Evolutionary conservation across 2,888 invertebrate genomes (phyloP), one percentile per base, ranked within the genome.

Genomic region (Agrochola circellaris): DNA sequence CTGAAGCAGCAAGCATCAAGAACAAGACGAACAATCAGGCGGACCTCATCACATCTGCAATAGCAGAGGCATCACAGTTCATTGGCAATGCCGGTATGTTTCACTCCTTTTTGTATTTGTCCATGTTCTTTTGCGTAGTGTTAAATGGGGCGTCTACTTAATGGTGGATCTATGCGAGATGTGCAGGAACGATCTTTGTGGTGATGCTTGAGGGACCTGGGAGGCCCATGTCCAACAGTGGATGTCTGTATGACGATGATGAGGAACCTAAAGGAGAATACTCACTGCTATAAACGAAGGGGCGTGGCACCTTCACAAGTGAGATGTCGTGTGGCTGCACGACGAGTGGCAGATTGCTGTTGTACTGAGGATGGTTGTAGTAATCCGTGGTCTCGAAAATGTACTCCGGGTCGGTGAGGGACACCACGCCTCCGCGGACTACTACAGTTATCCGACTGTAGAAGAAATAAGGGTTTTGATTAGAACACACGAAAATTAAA

Each of bases 291-390:
- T 92, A 95, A 0, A 85, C 82, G 30, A 94, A 88, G 0, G 92
- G 90, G 0, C 58, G 62, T 0, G 77, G 84, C 74, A 95, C 86
- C 73, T 91, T 92, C 8, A 95, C 71, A 6, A 96, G 81, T 15
- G 93, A 81, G 79, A 96, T 93, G 70, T 96, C 96, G 73, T 96
- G 92, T 0, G 93, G 91, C 81, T 96, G 96, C 60, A 95, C 96
- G 0, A 91, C 51, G 93, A 91, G 0, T 51, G 62, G 42, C 34
- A 30, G 20, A 9, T 78, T 1, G 62, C 91, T 86, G 81, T 94
- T 86, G 88, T 90, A 96, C 0, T 91, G 89, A 20, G 95, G 95
- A 83, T 95, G 89, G 91, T 94, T 95, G 92, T 91, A 94, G 90
- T 91, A 95, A 73, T 89, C 90, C 2, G 81, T 91, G 2, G 94